Conservation (phyloP, 53 echinoderm and acorn worm genomes). For the Paelopatides confundens region DNA sequence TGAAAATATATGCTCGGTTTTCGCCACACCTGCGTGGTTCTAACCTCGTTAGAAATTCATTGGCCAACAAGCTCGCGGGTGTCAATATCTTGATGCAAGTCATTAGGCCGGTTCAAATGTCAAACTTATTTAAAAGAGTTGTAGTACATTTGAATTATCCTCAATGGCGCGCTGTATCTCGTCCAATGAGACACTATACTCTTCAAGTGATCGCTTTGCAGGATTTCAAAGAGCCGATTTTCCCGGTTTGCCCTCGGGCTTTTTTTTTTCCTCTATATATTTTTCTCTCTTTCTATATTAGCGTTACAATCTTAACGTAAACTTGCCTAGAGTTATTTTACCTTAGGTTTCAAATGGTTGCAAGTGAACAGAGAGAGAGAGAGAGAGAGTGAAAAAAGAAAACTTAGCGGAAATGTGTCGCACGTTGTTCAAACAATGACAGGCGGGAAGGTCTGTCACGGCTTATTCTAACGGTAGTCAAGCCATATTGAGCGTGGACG, state of each 20-base stretch:
- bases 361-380: not conserved
- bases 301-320: constrained; percentile 29
- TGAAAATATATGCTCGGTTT: not conserved
- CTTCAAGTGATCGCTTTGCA: constrained; percentile 11
- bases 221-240: not conserved
- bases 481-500: constrained; percentile 44
- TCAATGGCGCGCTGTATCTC: not conserved
- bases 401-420: constrained; percentile 83
- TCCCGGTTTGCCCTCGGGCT: constrained; percentile 49
- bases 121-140: constrained; percentile 20
- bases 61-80: constrained; percentile 22
- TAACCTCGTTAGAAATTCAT: constrained; percentile 39
- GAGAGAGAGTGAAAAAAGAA: not conserved
- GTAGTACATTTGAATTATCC: constrained; percentile 16
- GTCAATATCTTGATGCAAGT: constrained; percentile 17
- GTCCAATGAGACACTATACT: constrained; percentile 20
- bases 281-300: too few relatives aligned
- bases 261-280: not conserved
- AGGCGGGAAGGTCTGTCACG: constrained; percentile 14
- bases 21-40: constrained; percentile 34
- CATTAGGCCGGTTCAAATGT: constrained; percentile 42
- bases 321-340: constrained; percentile 48
- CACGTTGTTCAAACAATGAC: constrained; percentile 93
- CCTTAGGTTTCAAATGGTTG: not conserved
- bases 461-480: constrained; percentile 22